Base-by-base conservation (phyloP, 2,888 invertebrate genomes). In the Philopedon plagiatum region DNA sequence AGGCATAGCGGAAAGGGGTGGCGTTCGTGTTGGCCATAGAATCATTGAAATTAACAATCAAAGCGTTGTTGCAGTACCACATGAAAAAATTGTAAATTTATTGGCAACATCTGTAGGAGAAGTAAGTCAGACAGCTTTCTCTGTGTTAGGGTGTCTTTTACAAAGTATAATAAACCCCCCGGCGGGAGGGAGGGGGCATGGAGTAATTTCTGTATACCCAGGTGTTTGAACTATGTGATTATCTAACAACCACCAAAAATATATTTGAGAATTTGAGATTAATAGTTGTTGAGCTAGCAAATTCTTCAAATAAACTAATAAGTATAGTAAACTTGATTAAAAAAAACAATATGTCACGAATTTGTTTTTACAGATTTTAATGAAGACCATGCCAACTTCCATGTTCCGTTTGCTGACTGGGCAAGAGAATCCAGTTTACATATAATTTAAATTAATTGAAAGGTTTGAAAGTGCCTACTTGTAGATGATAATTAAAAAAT, bases 321-420 rank as follows among this genome's bases (percentile, higher is more conserved):
- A n/a, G n/a, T n/a, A n/a, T n/a, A n/a, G n/a, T n/a, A n/a, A n/a
- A n/a, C n/a, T n/a, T n/a, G n/a, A n/a, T n/a, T n/a, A n/a, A n/a
- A n/a, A n/a, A n/a, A n/a, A n/a, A n/a, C n/a, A n/a, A n/a, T n/a
- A n/a, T 58, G 41, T 58, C 44, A 26, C 13, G 8, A 32, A 18
- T 89, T 90, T 32, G n/a, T 64, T 66, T 18, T 90, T 74, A 37
- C 21, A 98, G 98, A 99, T 99, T 81, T 91, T 98, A 81, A 99
- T 99, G 99, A 99, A 99, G 89, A 99, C 99, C 73, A 99, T 99
- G 99, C 99, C 99, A 81, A 99, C 99, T 78, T 99, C 99, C 78
- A 99, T 99, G 97, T 99, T 98, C 90, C 92, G 99, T 83, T 90
- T 99, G 85, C 89, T 99, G 83, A 99, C 99, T 80, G 99, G 99